Base-by-base conservation (phyloP, 2,113 vertebrate species). In the Corvus hawaiiensis region DNA sequence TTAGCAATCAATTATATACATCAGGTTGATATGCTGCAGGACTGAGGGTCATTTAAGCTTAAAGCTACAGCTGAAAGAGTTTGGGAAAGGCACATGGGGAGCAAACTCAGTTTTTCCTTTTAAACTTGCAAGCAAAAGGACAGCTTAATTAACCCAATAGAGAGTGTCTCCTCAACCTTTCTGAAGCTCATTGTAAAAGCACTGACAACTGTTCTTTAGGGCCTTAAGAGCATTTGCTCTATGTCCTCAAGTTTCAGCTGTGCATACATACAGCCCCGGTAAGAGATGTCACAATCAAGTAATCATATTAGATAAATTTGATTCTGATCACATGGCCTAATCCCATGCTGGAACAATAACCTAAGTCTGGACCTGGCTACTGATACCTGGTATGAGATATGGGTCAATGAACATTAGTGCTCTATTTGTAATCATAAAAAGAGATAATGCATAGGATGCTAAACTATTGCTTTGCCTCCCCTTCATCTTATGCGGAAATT, bases 1-100 rank as follows among this genome's bases (percentile, higher is more conserved):
- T 98, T 98, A 98, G 95, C 98, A 97, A 98, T 99, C 98, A 98
- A 98, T 98, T 98, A 98, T 77, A 98, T 94, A 90, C 96, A 97
- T 98, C 98, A 98, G 97, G 97, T 98, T 99, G 99, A 99, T 98
- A 98, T 52, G 98, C 95, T 98, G 97, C 99, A 99, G 99, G 96
- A 98, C 98, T 88, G 94, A 94, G 91, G 87, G 95, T 91, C 96
- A 73, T 96, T 98, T 93, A 85, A 49, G 33, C 84, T 94, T 39
- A 73, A 88, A 96, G 96, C 96, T 97, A 97, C 87, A 96, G 61
- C 80, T 64, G 95, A 96, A 94, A 92, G 90, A 84, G 88, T 94
- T 97, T 87, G 89, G 74, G 66, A 85, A 95, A 83, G 84, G 88
- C 91, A 93, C 95, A 92, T 37, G 84, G 88, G 90, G 35, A 89